Base-by-base conservation (phyloP, 2,113 vertebrate species). In the Alouatta palliata region DNA sequence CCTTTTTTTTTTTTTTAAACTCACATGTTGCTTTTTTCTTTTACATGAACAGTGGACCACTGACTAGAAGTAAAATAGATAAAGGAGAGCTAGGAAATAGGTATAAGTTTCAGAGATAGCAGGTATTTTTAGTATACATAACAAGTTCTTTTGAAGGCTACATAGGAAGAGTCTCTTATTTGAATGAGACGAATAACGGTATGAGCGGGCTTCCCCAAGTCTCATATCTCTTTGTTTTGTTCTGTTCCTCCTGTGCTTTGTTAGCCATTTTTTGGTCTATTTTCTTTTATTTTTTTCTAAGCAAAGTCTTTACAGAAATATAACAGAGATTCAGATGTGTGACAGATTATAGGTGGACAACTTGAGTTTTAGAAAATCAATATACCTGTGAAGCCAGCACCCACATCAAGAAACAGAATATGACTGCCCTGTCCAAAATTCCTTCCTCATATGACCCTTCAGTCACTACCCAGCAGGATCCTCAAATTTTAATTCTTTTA, bases 151-250 rank as follows among this genome's bases (percentile, higher is more conserved):
- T 71, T n/a, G 82, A 97, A 97, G 43, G 19, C 75, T 85, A 19
- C 6, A 92, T 92, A 81, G 40, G 23, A 96, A 2, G 20, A 85
- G 61, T 96, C 61, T 96, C 97, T 98, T 95, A 58, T 97, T 97
- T 97, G 47, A n/a, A 95, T 95, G 97, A 96, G 97, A 93, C 97
- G 98, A 98, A 97, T 98, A 98, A 85, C 56, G 0, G 16, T 85
- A 93, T 58, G 58, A 96, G 96, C 23, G 79, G 84, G 64, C 14
- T 1, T 94, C 80, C 13, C 80, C 86, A 96, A 96, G 89, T 76
- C 37, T 94, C 10, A 0, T 4, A 79, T 90, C 3, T 97, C 75
- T 96, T 77, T 97, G 27, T 92, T 86, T 96, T 95, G 37, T 96
- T 13, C 54, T 87, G 37, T 82, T 96, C 64, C 73, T 91, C 35